Evolutionary conservation across 92 coral and sea anemone genomes (phyloP).

Genomic region (Umimayanthus chanpuru): DNA sequence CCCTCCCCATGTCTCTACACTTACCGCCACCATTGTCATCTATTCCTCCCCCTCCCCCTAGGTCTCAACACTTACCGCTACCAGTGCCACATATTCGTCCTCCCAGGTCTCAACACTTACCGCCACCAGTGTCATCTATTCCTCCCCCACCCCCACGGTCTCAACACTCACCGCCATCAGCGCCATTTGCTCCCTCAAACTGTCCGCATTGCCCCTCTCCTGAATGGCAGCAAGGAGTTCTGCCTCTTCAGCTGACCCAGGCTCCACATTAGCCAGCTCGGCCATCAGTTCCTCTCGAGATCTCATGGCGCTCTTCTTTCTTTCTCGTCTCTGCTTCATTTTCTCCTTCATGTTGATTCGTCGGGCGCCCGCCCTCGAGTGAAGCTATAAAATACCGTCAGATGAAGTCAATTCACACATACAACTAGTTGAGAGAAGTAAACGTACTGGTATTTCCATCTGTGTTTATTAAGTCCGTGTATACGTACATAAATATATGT

Average conservation of each 20-base stretch:
- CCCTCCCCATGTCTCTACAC: too few species aligned
- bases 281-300: constrained; percentile 80
- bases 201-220: constrained; percentile 69
- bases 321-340: constrained; percentile 85
- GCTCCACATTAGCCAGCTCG: constrained; percentile 75
- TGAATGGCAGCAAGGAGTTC: constrained; percentile 75
- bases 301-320: constrained; percentile 64
- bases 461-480: not conserved
- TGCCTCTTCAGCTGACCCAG: constrained; percentile 84
- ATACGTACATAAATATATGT: too few species aligned
- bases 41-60: not conserved
- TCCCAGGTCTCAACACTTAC: too few species aligned
- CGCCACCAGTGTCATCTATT: too few species aligned
- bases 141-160: not conserved
- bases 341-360: constrained; percentile 85
- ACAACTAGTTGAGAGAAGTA: not conserved
- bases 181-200: constrained; percentile 68
- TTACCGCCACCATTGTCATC: not conserved
- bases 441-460: not conserved
- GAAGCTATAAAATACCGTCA: constrained; percentile 53
- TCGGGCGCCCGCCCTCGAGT: constrained; percentile 64
- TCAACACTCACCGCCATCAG: constrained; percentile 16
- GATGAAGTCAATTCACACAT: not conserved
- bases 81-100: too few species aligned
- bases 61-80: too few species aligned